Conservation (phyloP, 2,888 invertebrate species). For the Biston betularia region DNA sequence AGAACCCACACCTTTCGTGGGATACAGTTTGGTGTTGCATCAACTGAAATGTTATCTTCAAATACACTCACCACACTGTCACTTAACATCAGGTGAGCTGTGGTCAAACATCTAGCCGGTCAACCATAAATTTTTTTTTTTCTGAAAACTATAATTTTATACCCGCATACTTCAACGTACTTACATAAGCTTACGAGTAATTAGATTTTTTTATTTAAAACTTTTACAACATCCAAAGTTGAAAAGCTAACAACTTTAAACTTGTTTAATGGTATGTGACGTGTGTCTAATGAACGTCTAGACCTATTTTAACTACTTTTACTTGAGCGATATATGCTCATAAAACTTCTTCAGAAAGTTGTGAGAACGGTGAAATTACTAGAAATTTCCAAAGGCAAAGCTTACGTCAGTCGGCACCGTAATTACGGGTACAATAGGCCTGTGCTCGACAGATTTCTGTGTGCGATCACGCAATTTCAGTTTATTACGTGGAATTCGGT, state of each 20-base stretch:
- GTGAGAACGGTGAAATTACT: slow-evolving; percentile 19
- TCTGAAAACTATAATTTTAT: too few relatives aligned
- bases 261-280: slow-evolving; percentile 3
- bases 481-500: slow-evolving; percentile 18
- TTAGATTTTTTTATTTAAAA: not conserved
- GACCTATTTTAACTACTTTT: slow-evolving; percentile 1
- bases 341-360: slow-evolving; percentile 29
- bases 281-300: slow-evolving; percentile 15
- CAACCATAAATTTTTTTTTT: too few relatives aligned
- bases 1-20: too few relatives aligned
- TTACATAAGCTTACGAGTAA: not conserved
- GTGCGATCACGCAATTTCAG: slow-evolving; percentile 21
- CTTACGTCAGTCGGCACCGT: slow-evolving; percentile 25
- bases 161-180: too few relatives aligned
- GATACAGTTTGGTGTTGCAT: too few relatives aligned
- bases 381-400: slow-evolving; percentile 16
- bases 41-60: too few relatives aligned
- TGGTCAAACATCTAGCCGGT: too few relatives aligned
- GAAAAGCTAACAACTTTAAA: slow-evolving; percentile 2
- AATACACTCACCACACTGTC: too few relatives aligned
- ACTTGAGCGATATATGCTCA: slow-evolving; percentile 22
- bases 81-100: too few relatives aligned
- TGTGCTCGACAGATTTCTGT: slow-evolving; percentile 38
- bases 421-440: slow-evolving; percentile 39
- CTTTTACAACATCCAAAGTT: not conserved